Evolutionary conservation across 2,888 invertebrate genomes (phyloP).

Genomic region (Dichetophora obliterata): DNA sequence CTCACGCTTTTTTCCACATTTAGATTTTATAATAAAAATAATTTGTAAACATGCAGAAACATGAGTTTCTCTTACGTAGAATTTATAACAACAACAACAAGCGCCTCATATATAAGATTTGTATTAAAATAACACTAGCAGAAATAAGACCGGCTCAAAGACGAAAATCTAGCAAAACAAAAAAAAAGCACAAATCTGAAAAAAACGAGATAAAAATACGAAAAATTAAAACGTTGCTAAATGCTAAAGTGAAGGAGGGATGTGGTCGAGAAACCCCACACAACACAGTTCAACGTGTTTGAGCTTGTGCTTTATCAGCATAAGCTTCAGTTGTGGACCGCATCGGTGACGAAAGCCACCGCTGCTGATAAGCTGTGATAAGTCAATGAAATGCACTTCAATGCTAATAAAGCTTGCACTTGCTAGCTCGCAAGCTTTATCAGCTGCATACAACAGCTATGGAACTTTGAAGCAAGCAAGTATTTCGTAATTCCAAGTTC

Average conservation of each 20-base stretch:
- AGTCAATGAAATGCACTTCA: background rate
- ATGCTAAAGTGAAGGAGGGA: background rate
- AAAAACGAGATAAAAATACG: background rate
- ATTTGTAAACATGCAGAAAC: constrained; percentile 51
- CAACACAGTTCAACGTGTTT: background rate
- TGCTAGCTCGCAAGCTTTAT: background rate
- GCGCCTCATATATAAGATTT: constrained; percentile 1
- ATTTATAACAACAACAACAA: constrained; percentile 26
- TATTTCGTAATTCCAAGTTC: background rate
- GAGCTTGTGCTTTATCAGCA: background rate
- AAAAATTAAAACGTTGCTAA: background rate
- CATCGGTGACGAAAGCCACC: background rate
- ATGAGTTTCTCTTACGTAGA: constrained; percentile 48
- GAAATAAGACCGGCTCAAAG: background rate
- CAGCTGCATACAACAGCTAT: background rate
- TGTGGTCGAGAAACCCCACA: constrained; percentile 12
- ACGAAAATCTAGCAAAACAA: background rate
- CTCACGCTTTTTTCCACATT: constrained; percentile 51
- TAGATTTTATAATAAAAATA: constrained; percentile 40
- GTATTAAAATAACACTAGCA: constrained; percentile 17
- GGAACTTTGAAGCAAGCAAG: background rate
- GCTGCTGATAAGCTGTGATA: constrained; percentile 4
- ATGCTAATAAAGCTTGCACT: background rate
- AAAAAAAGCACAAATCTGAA: background rate
- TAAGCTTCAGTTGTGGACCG: background rate